A percentile compares a stretch with the other conserved stretches of the same genome.
Conservation (phyloP, 2,797 vertebrate genomes). For the Semaprochilodus insignis region DNA sequence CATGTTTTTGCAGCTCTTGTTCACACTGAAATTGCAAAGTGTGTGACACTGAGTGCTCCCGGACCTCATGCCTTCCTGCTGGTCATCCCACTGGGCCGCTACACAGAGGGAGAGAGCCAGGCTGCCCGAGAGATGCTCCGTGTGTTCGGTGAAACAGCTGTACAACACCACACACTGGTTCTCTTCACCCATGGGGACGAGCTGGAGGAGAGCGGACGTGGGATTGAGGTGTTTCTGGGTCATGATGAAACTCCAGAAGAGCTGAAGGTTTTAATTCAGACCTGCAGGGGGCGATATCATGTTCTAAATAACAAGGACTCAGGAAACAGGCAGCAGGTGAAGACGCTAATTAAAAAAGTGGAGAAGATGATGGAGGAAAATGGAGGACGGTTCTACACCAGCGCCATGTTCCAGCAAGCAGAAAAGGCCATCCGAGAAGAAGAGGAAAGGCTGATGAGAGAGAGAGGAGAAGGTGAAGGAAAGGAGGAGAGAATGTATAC, state of each 20-base stretch:
- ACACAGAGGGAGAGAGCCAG: slow-evolving; percentile 72
- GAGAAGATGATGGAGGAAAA: slow-evolving; percentile 69
- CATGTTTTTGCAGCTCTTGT: slow-evolving; percentile 8
- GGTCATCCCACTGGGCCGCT: slow-evolving; percentile 80
- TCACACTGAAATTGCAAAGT: slow-evolving; percentile 74
- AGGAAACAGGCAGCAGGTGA: slow-evolving; percentile 68
- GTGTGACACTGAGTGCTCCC: slow-evolving; percentile 75
- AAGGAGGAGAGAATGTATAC: slow-evolving; percentile 4
- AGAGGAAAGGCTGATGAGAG: slow-evolving; percentile 68
- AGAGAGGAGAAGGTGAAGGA: slow-evolving; percentile 16
- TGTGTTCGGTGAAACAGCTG: slow-evolving; percentile 74
- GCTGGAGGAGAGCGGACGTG: slow-evolving; percentile 62
- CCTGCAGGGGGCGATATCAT: slow-evolving; percentile 77
- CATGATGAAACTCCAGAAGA: slow-evolving; percentile 62
- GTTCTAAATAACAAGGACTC: slow-evolving; percentile 76
- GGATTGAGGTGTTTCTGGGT: slow-evolving; percentile 70
- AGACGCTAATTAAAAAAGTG: slow-evolving; percentile 72
- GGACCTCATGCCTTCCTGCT: slow-evolving; percentile 84
- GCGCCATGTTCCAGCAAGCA: slow-evolving; percentile 68
- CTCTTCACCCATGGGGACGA: slow-evolving; percentile 79
- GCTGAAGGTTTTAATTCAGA: slow-evolving; percentile 71
- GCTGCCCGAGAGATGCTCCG: slow-evolving; percentile 65
- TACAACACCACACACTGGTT: slow-evolving; percentile 74
- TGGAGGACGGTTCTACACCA: slow-evolving; percentile 72
- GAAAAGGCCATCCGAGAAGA: slow-evolving; percentile 75